These are phyloP conservation scores for Fukomys damarensis DNA, from an alignment of 2,113 vertebrate species.

Conservation along the genomic window DNA sequence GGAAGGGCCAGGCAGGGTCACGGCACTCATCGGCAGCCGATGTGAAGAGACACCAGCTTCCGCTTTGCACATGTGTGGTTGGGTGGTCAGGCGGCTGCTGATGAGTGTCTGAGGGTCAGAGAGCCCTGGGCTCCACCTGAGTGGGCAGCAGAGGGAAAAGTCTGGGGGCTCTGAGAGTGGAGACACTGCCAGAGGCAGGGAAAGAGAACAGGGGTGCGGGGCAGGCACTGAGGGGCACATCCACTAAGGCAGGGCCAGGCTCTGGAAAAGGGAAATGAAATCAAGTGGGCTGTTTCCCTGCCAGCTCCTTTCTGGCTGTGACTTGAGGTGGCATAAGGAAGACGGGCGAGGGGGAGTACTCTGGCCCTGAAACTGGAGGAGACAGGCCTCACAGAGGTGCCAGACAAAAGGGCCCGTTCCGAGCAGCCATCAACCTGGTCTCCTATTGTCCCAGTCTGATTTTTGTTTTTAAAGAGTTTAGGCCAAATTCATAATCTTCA, in stretches of 20 bases:
- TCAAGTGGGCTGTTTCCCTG: neutral
- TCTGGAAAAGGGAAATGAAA: neutral
- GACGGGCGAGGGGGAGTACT: neutral
- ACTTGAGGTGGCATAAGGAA: constrained; percentile 66
- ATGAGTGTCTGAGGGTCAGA: neutral
- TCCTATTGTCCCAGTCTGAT: constrained; percentile 30
- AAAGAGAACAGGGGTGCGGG: neutral
- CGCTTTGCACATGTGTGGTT: neutral
- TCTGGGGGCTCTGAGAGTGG: neutral
- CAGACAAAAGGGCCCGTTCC: constrained; percentile 61
- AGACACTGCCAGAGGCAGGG: neutral
- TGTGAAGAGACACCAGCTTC: neutral
- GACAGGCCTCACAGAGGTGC: constrained; percentile 62
- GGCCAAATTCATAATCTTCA: neutral
- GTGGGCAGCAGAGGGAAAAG: neutral
- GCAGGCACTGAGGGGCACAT: fast-evolving
- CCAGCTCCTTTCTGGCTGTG: constrained; percentile 76
- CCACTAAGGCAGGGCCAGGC: neutral
- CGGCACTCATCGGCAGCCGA: neutral
- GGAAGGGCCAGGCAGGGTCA: neutral
- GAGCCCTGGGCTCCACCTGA: neutral
- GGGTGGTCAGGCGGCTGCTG: neutral
- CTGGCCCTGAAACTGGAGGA: constrained; percentile 45
- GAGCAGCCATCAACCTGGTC: constrained; percentile 30
- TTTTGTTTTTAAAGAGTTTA: neutral